Evolutionary conservation across 2,797 vertebrate genomes (phyloP), one percentile per base, ranked within the genome.

Genomic region (Amphiprion clarkii): DNA sequence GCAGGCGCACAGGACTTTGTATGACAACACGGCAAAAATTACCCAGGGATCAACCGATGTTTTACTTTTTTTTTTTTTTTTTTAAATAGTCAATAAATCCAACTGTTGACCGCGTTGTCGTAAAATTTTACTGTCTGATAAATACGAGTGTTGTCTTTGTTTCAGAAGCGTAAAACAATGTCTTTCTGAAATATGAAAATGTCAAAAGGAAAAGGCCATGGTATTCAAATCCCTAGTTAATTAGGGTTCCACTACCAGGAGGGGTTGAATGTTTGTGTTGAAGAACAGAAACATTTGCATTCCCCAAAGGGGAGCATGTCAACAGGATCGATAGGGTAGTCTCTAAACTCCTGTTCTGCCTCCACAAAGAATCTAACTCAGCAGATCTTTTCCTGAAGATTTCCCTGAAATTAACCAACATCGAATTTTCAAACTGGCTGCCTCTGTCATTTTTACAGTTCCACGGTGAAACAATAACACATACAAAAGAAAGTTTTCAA

Each of bases 241-340:
- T 93, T 92, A 91, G 85, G 89, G 88, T 90, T 89, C 78, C 64
- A 76, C 81, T 78, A 87, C 84, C 76, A 82, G 83, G 81, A 91
- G 85, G 84, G 82, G 90, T 90, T 84, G 78, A 77, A 89, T 88
- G 87, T 88, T 93, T 88, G 84, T 86, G 83, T 87, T 90, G 84
- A 92, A 80, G 86, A 92, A 92, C 81, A 82, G 87, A 89, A 91
- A 87, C 84, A 94, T 92, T 92, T 93, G 90, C 91, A 93, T 93
- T 90, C 78, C 88, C 93, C 89, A 82, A 88, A 88, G 89, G 92
- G 84, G 76, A 81, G 76, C 65, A 16, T 86, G 91, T 93, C 92
- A 94, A 89, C 84, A 92, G 89, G 89, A 94, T 93, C 88, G 84
- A 94, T 94, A 91, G 93, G 75, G 80, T 89, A 74, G 81, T 74